A percentile compares a stretch with the other conserved stretches of the same genome.
phyloP scores from a whole-genome alignment of 2,113 vertebrate genomes.

The Gobiocypris rarus region DNA sequence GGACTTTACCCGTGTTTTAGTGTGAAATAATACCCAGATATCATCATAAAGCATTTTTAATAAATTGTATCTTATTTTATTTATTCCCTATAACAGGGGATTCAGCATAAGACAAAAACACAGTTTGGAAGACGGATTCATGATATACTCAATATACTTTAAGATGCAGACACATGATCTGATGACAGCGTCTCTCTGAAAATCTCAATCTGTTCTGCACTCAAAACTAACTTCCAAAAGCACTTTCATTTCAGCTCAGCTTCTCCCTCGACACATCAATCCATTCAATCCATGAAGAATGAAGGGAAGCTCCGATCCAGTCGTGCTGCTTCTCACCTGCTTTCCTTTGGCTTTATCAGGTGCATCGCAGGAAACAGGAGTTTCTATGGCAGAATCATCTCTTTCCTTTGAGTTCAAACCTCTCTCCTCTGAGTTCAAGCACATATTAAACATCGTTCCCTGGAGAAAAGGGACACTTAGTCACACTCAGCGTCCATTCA shows the following conservation, averaged over 20 bases:
- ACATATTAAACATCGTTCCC: not conserved
- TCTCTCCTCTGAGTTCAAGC: no score
- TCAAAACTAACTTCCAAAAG: not conserved
- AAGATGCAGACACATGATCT: no score
- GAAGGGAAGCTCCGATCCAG: not conserved
- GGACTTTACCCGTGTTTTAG: not conserved
- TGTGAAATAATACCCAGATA: not conserved
- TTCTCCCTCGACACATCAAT: not conserved
- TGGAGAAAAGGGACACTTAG: not conserved
- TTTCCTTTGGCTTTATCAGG: no score
- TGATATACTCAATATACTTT: no score
- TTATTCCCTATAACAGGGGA: no score
- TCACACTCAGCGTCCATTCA: slow-evolving; percentile 13
- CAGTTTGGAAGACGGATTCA: no score
- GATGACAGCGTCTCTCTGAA: no score
- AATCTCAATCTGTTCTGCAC: not conserved
- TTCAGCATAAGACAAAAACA: no score
- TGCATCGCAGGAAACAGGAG: not conserved
- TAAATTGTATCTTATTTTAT: no score
- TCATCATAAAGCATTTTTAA: no score
- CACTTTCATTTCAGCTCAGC: not conserved
- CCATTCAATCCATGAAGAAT: not conserved
- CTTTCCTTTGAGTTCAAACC: not conserved
- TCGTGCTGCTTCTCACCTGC: not conserved
- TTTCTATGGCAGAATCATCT: not conserved